Evolutionary conservation across 2,113 vertebrate species (phyloP), one percentile per base, ranked within the genome.

Genomic region (Triplophysa rosa): DNA sequence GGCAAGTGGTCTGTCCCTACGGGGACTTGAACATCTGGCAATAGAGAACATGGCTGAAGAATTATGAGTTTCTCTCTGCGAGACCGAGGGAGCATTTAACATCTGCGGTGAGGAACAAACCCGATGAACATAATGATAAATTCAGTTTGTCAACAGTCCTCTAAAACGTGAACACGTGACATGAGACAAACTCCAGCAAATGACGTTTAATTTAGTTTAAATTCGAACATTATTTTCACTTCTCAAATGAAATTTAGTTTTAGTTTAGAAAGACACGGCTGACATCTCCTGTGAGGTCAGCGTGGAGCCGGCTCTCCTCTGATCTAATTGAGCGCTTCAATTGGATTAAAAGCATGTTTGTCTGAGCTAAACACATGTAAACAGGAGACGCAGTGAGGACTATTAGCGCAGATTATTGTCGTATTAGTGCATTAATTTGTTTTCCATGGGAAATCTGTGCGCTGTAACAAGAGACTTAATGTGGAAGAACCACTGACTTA

Each of bases 371-470:
- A 76, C 67, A 63, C 67, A 84, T 84, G 83, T 79, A 84, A 84
- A 84, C 83, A 84, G 83, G 83, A 84, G 80, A 78, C 74, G 37
- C 76, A 78, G 65, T n/a, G 29, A 84, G 71, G 65, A 78, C 59
- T 81, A 84, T 79, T 84, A 82, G 74, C 59, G 59, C 64, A 81
- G 80, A 82, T 82, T 67, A 76, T 82, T 84, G 76, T 63, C 76
- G 76, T 82, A 84, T 84, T 84, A 84, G 69, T 19, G 29, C 61
- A 82, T 84, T 84, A 84, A 84, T 84, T 73, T 16, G 70, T 79
- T 84, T 84, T 82, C 71, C 76, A 65, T 82, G 83, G 83, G 79
- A 84, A 84, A 80, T 80, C 63, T 67, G 63, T n/a, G 37, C 61
- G 37, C 72, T 66, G 62, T 45, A 74, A 82, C 52, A 26, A 79